Evolutionary conservation across 2,888 invertebrate species (phyloP), one percentile per base, ranked within the genome.

Genomic region (Allophyes oxyacanthae): DNA sequence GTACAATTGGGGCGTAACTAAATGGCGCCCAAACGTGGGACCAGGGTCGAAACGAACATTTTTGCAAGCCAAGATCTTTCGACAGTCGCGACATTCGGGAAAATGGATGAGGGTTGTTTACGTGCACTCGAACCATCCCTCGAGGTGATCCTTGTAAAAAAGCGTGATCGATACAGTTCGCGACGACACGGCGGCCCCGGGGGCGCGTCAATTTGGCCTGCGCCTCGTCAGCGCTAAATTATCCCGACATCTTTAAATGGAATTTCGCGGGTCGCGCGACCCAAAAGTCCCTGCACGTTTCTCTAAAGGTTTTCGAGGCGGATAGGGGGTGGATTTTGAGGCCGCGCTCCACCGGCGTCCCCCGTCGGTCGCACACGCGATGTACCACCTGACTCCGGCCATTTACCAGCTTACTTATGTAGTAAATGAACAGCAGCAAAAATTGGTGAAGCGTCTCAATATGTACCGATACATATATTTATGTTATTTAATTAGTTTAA

Each of bases 191-290:
- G 78, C 79, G 84, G 82, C 87, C 89, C 89, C 76, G 75, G 77
- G 89, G 90, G 89, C 87, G 87, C 91, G 90, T 91, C 91, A 92
- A 91, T 91, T 92, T 87, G 87, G 89, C 88, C 89, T 85, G 76
- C 84, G 88, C 87, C 85, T 89, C 91, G 91, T 92, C 93, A 92
- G 92, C 91, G 89, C 88, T 89, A 91, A 93, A 93, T 92, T 92
- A 91, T 91, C 91, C 89, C 87, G 91, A 92, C 93, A 87, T 92
- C 92, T 93, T 92, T 91, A 92, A 93, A 92, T 92, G 92, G 92
- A 91, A 90, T 91, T 90, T 88, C 91, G 92, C 92, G 92, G 86
- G 85, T 84, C 85, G 84, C 83, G 84, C 85, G 90, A 84, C 86
- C 89, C 80, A 57, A 68, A 81, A 82, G 83, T 82, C 85, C 86